Conservation (phyloP, 1,140 invertebrate species). For the Leptopilina boulardi region DNA sequence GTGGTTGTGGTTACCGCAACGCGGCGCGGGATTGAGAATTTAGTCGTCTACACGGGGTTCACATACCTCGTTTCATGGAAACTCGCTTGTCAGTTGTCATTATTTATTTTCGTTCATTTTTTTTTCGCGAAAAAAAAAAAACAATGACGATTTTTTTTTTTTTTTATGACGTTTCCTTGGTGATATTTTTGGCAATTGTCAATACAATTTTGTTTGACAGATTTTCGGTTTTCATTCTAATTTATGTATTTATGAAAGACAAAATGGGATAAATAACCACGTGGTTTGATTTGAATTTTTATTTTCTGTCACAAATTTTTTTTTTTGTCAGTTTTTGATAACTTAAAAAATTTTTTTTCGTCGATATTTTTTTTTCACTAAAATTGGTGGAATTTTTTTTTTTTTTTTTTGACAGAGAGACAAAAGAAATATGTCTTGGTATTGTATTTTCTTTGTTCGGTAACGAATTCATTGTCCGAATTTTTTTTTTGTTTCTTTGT, state of each 20-base stretch:
- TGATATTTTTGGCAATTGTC: background rate
- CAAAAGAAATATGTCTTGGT: background rate
- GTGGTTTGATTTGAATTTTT: too few species aligned
- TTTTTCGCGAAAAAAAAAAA: background rate
- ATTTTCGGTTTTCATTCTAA: too few species aligned
- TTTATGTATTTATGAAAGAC: too few species aligned
- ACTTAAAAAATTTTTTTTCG: too few species aligned
- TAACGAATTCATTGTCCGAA: too few species aligned
- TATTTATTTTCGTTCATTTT: background rate
- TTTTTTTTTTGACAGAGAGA: too few species aligned
- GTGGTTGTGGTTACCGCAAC: constrained; percentile 50
- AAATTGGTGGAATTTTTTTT: too few species aligned
- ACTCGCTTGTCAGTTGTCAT: constrained; percentile 34
- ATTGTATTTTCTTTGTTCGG: background rate
- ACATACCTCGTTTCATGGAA: constrained; percentile 51
- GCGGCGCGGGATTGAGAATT: constrained; percentile 52
- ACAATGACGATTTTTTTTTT: background rate
- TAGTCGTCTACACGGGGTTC: constrained; percentile 49
- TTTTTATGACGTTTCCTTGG: constrained; percentile 1
- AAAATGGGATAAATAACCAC: too few species aligned
- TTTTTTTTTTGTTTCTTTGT: background rate
- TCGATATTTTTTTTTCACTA: too few species aligned
- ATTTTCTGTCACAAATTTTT: too few species aligned
- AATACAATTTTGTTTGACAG: background rate
- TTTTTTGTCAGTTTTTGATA: too few species aligned